Evolutionary conservation across 1,140 invertebrate species (phyloP).

Genomic region (Battus philenor): DNA sequence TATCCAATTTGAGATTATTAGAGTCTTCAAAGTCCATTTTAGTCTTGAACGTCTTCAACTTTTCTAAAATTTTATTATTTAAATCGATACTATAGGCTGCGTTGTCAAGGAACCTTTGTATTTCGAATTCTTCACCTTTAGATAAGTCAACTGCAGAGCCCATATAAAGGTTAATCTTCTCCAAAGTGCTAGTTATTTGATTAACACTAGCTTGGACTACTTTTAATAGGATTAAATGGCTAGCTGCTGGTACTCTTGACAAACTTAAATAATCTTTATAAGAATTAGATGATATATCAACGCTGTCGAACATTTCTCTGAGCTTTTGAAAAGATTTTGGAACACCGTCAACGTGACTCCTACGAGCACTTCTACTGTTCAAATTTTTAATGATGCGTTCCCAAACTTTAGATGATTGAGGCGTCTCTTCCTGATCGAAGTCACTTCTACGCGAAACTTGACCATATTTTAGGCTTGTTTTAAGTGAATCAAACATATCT

Average conservation of each 20-base stretch:
- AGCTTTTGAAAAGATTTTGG: conserved; percentile 41
- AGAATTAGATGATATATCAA: conserved; percentile 29
- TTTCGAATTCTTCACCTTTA: conserved; percentile 27
- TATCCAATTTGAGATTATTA: not conserved
- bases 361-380: conserved; percentile 28
- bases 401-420: conserved; percentile 50
- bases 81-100: conserved; percentile 38
- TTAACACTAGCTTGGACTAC: conserved; percentile 38
- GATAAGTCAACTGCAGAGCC: conserved; percentile 24
- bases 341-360: conserved; percentile 20
- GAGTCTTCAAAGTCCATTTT: conserved; percentile 2
- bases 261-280: conserved; percentile 44
- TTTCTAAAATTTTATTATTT: conserved; percentile 36
- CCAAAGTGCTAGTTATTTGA: conserved; percentile 29
- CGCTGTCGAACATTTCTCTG: conserved; percentile 36
- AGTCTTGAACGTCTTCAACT: conserved; percentile 22
- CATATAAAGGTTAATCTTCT: conserved; percentile 34
- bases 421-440: conserved; percentile 16
- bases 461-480: conserved; percentile 33
- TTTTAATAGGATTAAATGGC: conserved; percentile 44
- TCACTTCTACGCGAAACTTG: conserved; percentile 27
- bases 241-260: conserved; percentile 29
- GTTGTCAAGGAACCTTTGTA: conserved; percentile 44
- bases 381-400: conserved; percentile 49
- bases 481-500: conserved; percentile 37